These are phyloP conservation scores for Oegoconia quadripuncta DNA, from an alignment of 2,888 invertebrate species.

Conservation along the genomic window DNA sequence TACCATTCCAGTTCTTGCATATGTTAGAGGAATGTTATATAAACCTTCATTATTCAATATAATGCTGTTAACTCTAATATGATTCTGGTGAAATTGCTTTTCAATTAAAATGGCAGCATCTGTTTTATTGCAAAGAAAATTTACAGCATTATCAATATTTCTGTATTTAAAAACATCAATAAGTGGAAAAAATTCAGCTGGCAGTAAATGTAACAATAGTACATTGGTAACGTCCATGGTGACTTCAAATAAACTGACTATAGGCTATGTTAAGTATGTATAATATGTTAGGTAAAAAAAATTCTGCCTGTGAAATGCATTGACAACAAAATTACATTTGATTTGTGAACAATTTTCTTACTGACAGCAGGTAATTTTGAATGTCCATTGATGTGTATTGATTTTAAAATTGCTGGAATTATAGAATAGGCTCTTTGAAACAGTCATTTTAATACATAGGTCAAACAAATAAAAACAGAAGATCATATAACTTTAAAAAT, in stretches of 20 bases:
- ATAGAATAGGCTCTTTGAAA: conserved; percentile 3
- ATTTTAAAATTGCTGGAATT: conserved; percentile 11
- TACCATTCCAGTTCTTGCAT: conserved; percentile 43
- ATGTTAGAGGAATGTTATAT: conserved; percentile 18
- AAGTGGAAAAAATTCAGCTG: conserved; percentile 29
- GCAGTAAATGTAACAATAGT: conserved; percentile 22
- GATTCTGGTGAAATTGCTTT: conserved; percentile 35
- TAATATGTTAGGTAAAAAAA: too few species aligned
- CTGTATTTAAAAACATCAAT: conserved; percentile 50
- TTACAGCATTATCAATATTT: conserved; percentile 39
- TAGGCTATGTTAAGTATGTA: background rate
- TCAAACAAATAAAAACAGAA: background rate
- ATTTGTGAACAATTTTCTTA: conserved; percentile 31
- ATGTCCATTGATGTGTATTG: conserved; percentile 21
- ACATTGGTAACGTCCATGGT: conserved; percentile 23
- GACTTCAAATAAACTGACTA: conserved; percentile 2
- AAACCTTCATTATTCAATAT: conserved; percentile 16
- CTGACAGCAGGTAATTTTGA: conserved; percentile 41
- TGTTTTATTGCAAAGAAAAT: conserved; percentile 41
- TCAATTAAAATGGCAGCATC: conserved; percentile 28
- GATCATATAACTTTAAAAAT: conserved; percentile 8
- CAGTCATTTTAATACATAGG: background rate
- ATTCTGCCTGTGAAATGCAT: background rate
- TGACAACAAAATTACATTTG: conserved; percentile 38
- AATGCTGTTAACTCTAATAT: conserved; percentile 28